Base-by-base conservation (phyloP, 2,888 invertebrate genomes). In the Melitaea athalia region DNA sequence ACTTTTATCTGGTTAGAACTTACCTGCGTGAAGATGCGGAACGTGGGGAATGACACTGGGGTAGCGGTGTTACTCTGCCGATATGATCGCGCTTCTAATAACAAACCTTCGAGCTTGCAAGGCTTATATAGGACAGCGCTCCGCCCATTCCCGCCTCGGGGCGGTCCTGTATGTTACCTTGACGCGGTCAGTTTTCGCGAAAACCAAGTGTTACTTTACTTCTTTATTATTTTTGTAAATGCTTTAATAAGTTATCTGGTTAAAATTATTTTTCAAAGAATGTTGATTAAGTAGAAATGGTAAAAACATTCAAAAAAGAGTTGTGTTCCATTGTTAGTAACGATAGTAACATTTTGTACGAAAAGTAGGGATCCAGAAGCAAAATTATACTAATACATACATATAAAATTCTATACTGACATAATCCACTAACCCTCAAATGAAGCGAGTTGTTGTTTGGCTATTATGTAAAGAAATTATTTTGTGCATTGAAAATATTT, bases 81-180 rank as follows among this genome's bases (percentile, higher is more conserved):
- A 80, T 84, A 82, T 83, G 85, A 85, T 86, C 82, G 84, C 89
- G 85, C 86, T 86, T 91, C 83, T 85, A 91, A 87, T 90, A 88
- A 86, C 86, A 87, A 88, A 86, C 80, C 86, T 88, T 84, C 83
- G 79, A 84, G 80, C 84, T 78, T 83, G 85, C 88, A 78, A 76
- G 78, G 82, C 87, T 92, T 92, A 90, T 92, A 92, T 91, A 92
- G 86, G 75, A 63, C 75, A 72, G 80, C 84, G 89, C 87, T 79
- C 90, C 92, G 91, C 92, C 92, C 85, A 89, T 83, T 81, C 79
- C 87, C 86, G 87, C 87, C 85, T 77, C 73, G 75, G 83, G 89
- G 88, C 87, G 90, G 86, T 81, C 75, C 83, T 81, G 68, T 69
- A 61, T 81, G 77, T 73, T 78, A 79, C 84, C 81, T 79, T 78